Evolutionary conservation across 2,888 invertebrate species (phyloP).

Genomic region (Rotaria magnacalcarata): DNA sequence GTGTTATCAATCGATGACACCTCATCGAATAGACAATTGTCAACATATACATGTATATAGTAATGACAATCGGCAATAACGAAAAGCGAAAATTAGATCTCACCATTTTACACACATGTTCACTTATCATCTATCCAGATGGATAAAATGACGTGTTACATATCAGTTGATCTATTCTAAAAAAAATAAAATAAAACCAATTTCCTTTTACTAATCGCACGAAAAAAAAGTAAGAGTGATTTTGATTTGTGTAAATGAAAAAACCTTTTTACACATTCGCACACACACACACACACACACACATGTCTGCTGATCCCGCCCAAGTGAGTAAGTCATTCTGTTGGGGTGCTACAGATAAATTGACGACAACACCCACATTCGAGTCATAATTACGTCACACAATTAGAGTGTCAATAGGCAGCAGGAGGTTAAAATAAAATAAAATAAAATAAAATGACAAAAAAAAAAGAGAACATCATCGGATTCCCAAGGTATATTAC

Average conservation of each 20-base stretch:
- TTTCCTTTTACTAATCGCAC: neutral
- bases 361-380: slow-evolving; percentile 13
- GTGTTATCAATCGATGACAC: slow-evolving; percentile 10
- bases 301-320: slow-evolving; percentile 3
- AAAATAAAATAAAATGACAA: too few species aligned
- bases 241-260: neutral
- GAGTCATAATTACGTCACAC: slow-evolving; percentile 31
- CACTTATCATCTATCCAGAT: slow-evolving; percentile 13
- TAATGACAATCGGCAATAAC: neutral
- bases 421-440: slow-evolving; percentile 15
- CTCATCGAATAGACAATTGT: neutral
- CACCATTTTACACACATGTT: neutral
- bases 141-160: neutral
- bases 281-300: neutral
- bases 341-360: slow-evolving; percentile 18
- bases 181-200: neutral
- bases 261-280: slow-evolving; percentile 7
- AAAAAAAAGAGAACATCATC: neutral
- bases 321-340: slow-evolving; percentile 23
- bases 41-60: neutral
- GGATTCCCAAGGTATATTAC: slow-evolving; percentile 29
- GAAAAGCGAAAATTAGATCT: slow-evolving; percentile 13
- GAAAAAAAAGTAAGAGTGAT: neutral
- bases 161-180: neutral
- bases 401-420: slow-evolving; percentile 24